Base-by-base conservation (phyloP, 2,113 vertebrate species). In the Cyphomyrus plagiostoma region DNA sequence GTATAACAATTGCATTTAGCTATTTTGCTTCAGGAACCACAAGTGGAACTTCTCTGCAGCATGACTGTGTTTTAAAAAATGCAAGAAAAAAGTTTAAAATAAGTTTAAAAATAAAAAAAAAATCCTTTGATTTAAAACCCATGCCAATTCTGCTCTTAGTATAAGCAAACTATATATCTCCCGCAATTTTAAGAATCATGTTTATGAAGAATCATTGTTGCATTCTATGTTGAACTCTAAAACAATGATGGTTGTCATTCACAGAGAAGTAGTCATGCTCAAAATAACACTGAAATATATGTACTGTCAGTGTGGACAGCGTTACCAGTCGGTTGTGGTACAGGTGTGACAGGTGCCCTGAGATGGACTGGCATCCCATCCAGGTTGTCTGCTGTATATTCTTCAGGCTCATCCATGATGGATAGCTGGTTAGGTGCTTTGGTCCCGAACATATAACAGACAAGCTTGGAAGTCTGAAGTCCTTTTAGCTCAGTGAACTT, bases 1-100 rank as follows among this genome's bases (percentile, higher is more conserved):
- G n/a, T 62, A 15, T 66, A 35, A 86, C 52, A 89, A 42, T 89
- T 26, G 49, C 66, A 88, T 46, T 66, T 89, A 49, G 26, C 70
- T 80, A 39, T 3, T 50, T 80, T 80, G 17, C 46, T 39, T n/a
- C 1, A 19, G 88, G 70, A 89, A 82, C 13, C 74, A 21, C 17
- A 80, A 50, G 49, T 11, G 6, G 19, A 80, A 53, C 5, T 46
- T 88, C 56, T 39, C 23, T 13, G 46, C 35, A 66, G 86, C 52
- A 87, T 45, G 56, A 19, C 19, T 45, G 53, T 46, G 4, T 88
- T 39, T 19, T 53, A 50, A 23, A 84, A 46, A 66, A 66, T 13
- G n/a, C 62, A 26, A 10, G 9, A 26, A 66, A 66, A 35, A 62
- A 62, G 58, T 62, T 35, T 35, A 35, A 35, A 35, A 35, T 1